Evolutionary conservation across 2,797 vertebrate genomes (phyloP).

Genomic region (Notolabrus celidotus): DNA sequence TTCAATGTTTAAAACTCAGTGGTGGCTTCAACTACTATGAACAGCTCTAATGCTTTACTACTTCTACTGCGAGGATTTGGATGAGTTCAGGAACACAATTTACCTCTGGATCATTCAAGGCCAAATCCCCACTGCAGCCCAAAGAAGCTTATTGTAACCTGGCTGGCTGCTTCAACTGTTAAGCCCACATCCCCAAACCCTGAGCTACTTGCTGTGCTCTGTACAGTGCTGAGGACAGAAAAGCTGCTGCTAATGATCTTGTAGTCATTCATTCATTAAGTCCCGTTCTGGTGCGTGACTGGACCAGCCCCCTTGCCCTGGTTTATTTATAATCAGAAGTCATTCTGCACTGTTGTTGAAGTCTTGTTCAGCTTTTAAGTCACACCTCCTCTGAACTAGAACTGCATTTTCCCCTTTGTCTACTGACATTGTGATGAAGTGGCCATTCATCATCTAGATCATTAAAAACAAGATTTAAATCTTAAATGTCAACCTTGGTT

Average conservation of each 20-base stretch:
- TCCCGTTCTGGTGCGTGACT: conserved; percentile 33
- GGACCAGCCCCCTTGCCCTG: not conserved
- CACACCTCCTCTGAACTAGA: conserved; percentile 17
- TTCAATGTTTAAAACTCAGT: conserved; percentile 15
- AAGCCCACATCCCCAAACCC: conserved; percentile 73
- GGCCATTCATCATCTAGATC: conserved; percentile 60
- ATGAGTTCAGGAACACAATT: conserved; percentile 75
- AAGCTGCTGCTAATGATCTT: conserved; percentile 70
- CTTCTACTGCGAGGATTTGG: conserved; percentile 66
- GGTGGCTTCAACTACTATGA: conserved; percentile 38
- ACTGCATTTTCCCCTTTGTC: conserved; percentile 32
- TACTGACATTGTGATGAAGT: conserved; percentile 46
- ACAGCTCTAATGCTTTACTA: conserved; percentile 51
- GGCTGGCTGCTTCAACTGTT: conserved; percentile 71
- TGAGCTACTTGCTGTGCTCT: conserved; percentile 56
- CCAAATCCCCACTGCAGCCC: conserved; percentile 69
- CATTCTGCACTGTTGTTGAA: conserved; percentile 57
- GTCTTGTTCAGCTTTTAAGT: conserved; percentile 8
- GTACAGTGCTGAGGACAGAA: conserved; percentile 43
- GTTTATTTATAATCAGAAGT: conserved; percentile 57
- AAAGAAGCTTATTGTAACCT: conserved; percentile 82
- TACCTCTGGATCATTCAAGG: conserved; percentile 74
- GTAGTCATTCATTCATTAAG: conserved; percentile 59
- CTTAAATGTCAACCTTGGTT: conserved; percentile 58
- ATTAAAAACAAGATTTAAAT: conserved; percentile 66